Evolutionary conservation across 2,888 invertebrate species (phyloP), one percentile per base, ranked within the genome.

Genomic region (Amorpha juglandis): DNA sequence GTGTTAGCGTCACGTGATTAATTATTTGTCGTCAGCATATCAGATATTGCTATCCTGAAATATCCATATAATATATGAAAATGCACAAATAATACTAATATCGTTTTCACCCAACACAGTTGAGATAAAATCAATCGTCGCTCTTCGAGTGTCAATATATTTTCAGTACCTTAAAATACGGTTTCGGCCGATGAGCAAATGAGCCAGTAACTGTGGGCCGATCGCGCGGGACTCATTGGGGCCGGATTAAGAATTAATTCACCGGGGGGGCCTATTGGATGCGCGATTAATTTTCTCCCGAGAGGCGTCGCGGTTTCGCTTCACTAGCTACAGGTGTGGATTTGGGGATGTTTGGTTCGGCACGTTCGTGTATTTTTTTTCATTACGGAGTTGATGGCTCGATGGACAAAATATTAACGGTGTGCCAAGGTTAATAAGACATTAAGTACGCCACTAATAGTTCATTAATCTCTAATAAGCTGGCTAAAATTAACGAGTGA

Each of bases 171-270:
- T 65, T 48, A 65, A 45, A 52, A 64, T 19, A 38, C 12, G 38
- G 12, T 58, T 42, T 58, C 21, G 35, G 64, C 55, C 14, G 55
- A 58, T 48, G 64, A 63, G 65, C 67, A 68, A 69, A 71, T 68
- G 69, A 69, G 71, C 71, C 74, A 75, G 75, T 76, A 78, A 82
- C 80, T 81, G 83, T 77, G 73, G 81, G 78, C 76, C 78, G 79
- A 73, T 76, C 77, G 78, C 75, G 75, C 71, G 77, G 75, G 77
- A 77, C 83, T 83, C 82, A 85, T 86, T 86, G 79, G 76, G 79
- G 76, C 71, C 73, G 81, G 87, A 87, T 88, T 87, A 87, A 83
- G 83, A 85, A 85, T 86, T 87, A 87, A 88, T 86, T 86, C 82
- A 78, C 79, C 75, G 75, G 73, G 77, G 74, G 76, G 76, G 76